A percentile compares a stretch with the other conserved stretches of the same genome.
Conservation (phyloP, 2,888 invertebrate species). For the Pyrrhia umbra region DNA sequence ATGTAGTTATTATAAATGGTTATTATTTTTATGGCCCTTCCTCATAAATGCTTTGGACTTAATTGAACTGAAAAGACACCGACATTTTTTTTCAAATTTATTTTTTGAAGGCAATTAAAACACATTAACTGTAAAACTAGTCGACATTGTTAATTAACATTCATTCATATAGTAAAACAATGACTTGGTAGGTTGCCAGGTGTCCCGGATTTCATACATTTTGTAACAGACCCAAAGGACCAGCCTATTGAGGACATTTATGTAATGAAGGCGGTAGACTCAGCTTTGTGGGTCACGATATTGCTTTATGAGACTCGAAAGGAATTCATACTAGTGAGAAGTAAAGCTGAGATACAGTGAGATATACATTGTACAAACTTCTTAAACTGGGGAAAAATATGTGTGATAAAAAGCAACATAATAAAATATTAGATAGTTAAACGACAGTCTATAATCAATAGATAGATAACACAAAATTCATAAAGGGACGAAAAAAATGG, state of each 20-base stretch:
- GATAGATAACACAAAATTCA: too few relatives aligned
- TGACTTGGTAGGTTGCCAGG: conserved; percentile 40
- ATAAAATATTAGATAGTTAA: too few relatives aligned
- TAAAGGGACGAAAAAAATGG: too few relatives aligned
- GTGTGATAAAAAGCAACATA: too few relatives aligned
- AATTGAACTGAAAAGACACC: too few relatives aligned
- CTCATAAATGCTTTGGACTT: too few relatives aligned
- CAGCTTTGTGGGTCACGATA: conserved; percentile 32
- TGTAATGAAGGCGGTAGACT: conserved; percentile 32
- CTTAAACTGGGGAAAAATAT: background rate
- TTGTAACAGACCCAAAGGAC: conserved; percentile 30
- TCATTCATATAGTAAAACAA: conserved; percentile 19
- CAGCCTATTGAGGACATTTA: conserved; percentile 33
- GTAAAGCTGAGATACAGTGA: background rate
- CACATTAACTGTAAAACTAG: background rate
- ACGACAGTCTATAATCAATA: too few relatives aligned
- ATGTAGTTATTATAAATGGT: too few relatives aligned
- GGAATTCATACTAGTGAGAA: conserved; percentile 1
- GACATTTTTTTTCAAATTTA: too few relatives aligned
- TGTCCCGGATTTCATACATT: conserved; percentile 27
- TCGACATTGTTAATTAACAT: conserved; percentile 13
- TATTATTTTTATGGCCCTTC: too few relatives aligned
- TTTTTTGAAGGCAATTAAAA: background rate
- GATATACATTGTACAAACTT: background rate
- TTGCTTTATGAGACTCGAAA: conserved; percentile 12